Evolutionary conservation across 1,140 invertebrate genomes (phyloP).

Genomic region (Drosophila athabasca): DNA sequence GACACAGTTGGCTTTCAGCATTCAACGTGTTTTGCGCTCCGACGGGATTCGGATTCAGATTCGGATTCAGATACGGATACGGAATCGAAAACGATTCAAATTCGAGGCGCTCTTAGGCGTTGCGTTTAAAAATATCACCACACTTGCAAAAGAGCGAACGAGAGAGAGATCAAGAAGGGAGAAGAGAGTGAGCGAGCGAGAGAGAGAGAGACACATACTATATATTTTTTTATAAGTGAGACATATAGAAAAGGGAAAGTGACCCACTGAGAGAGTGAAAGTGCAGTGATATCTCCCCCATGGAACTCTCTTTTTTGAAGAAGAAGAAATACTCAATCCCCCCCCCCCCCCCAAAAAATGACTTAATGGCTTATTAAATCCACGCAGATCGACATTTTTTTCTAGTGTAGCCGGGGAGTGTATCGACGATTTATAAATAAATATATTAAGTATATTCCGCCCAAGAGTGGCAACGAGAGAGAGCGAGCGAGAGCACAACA

Average conservation of each 20-base stretch:
- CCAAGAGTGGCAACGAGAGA: constrained; percentile 6
- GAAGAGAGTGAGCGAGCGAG: too few relatives aligned
- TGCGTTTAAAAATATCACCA: constrained; percentile 44
- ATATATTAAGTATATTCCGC: constrained; percentile 66
- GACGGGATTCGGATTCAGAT: constrained; percentile 8
- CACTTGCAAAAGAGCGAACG: not conserved
- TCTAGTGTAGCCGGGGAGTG: constrained; percentile 6
- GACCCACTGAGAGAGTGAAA: constrained; percentile 29
- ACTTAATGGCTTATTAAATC: too few relatives aligned
- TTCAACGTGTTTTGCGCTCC: constrained; percentile 34
- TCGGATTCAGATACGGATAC: too few relatives aligned
- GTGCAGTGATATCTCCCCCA: constrained; percentile 33
- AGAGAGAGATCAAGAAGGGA: constrained; percentile 6
- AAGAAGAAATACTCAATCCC: not conserved
- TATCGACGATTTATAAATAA: constrained; percentile 75
- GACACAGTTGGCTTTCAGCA: constrained; percentile 41
- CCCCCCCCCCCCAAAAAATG: too few relatives aligned
- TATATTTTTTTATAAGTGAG: not conserved
- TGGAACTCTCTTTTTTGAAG: constrained; percentile 3
- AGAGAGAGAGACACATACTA: not conserved
- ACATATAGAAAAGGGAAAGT: too few relatives aligned
- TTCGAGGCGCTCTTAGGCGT: not conserved
- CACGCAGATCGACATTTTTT: not conserved
- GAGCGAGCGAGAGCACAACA: constrained; percentile 25
- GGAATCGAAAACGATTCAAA: not conserved